These are phyloP conservation scores for Sciurus carolinensis DNA, from an alignment of 2,797 vertebrate genomes.

Conservation along the genomic window DNA sequence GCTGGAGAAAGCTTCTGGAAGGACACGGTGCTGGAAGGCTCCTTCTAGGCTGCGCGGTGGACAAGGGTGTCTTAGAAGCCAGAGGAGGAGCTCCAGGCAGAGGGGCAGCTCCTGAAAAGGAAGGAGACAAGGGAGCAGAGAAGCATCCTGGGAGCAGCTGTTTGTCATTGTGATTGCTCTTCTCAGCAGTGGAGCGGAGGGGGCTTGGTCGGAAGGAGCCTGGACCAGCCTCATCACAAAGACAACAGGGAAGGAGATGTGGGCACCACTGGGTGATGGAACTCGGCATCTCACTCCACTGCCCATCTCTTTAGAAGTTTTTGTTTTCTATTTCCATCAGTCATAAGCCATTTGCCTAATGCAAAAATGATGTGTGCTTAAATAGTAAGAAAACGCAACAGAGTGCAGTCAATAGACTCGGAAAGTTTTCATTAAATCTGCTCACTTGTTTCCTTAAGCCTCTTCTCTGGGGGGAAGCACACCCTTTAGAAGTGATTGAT, in stretches of 20 bases:
- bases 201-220: conserved; percentile 7
- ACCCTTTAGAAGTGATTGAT: conserved; percentile 79
- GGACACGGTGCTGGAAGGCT: not conserved
- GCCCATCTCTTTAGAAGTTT: conserved; percentile 40
- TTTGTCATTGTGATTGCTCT: not conserved
- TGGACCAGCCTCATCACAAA: not conserved
- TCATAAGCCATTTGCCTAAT: conserved; percentile 60
- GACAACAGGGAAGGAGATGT: not conserved
- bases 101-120: not conserved
- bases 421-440: conserved; percentile 78
- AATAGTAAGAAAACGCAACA: conserved; percentile 69
- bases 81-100: not conserved
- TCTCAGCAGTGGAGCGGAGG: not conserved
- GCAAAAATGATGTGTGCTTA: conserved; percentile 72
- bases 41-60: not conserved
- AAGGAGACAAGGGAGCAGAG: not conserved
- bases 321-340: conserved; percentile 65
- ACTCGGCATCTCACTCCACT: not conserved
- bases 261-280: not conserved
- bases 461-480: conserved; percentile 70
- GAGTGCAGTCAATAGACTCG: conserved; percentile 80
- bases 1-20: not conserved
- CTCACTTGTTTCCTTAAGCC: conserved; percentile 77
- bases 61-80: not conserved
- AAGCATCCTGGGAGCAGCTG: conserved; percentile 52